Evolutionary conservation across 2,113 vertebrate species (phyloP).

Genomic region (Macquaria australasica): DNA sequence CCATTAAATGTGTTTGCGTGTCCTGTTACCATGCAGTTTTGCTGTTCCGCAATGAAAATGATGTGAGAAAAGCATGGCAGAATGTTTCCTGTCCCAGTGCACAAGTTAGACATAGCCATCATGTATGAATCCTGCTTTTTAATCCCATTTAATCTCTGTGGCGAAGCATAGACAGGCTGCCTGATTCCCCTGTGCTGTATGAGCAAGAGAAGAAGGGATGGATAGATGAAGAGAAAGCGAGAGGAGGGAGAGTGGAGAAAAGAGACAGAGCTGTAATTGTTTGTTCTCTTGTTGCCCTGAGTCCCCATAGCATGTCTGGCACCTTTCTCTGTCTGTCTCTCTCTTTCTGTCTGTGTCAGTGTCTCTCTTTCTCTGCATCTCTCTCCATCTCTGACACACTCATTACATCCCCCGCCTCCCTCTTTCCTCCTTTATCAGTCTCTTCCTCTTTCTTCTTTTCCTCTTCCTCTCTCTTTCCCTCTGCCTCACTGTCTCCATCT

Average conservation of each 20-base stretch:
- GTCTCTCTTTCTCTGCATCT: constrained; percentile 4
- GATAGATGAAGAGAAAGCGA: constrained; percentile 12
- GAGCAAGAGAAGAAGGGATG: constrained; percentile 15
- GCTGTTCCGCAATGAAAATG: not conserved
- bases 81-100: not conserved
- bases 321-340: constrained; percentile 49
- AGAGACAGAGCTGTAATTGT: constrained; percentile 70
- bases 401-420: constrained; percentile 25
- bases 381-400: constrained; percentile 32
- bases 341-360: not conserved
- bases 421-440: constrained; percentile 37
- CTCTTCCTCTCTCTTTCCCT: constrained; percentile 1
- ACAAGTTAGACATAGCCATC: not conserved
- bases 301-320: constrained; percentile 68
- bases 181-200: constrained; percentile 29
- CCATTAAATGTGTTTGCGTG: not conserved
- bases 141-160: constrained; percentile 35
- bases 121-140: constrained; percentile 19
- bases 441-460: not conserved
- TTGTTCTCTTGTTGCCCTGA: constrained; percentile 71
- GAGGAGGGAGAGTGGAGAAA: constrained; percentile 3
- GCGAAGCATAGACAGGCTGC: constrained; percentile 33
- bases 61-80: not conserved
- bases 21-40: not conserved
- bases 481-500: constrained; percentile 9